A percentile compares a stretch with the other conserved stretches of the same genome.
Conservation (phyloP, 2,888 invertebrate genomes). For the Dicyrtoma fusca region DNA sequence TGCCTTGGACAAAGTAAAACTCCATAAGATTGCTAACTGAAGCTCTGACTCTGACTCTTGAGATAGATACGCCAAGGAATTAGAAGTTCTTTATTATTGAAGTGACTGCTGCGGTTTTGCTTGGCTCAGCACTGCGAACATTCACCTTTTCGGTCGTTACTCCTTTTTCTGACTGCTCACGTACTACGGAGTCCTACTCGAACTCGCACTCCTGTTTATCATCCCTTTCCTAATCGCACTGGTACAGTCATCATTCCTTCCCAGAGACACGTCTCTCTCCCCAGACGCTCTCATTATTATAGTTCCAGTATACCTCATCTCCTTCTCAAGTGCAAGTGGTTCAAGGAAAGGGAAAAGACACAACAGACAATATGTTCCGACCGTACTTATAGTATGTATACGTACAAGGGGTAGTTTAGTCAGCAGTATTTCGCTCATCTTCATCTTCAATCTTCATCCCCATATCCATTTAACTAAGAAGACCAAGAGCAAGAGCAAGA, state of each 20-base stretch:
- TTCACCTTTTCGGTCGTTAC: conserved; percentile 50
- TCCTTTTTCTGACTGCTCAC: conserved; percentile 38
- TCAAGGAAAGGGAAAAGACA: too few relatives aligned
- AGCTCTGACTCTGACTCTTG: too few relatives aligned
- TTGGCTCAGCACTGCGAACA: conserved; percentile 31
- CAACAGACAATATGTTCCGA: too few relatives aligned
- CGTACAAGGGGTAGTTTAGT: too few relatives aligned
- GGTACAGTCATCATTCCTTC: not conserved
- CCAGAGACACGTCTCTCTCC: not conserved
- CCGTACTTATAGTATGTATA: too few relatives aligned
- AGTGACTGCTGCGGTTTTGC: conserved; percentile 25
- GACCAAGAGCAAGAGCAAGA: not conserved
- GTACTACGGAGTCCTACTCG: conserved; percentile 7
- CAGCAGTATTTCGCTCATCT: too few relatives aligned
- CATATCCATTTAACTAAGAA: not conserved
- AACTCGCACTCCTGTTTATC: too few relatives aligned
- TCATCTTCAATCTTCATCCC: not conserved
- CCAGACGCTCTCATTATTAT: too few relatives aligned
- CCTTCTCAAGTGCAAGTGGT: too few relatives aligned
- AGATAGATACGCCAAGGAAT: not conserved
- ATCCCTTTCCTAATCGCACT: too few relatives aligned
- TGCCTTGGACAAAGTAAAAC: conserved; percentile 32
- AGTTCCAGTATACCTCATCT: too few relatives aligned
- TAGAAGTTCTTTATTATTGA: too few relatives aligned
- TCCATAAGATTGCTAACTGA: not conserved